A percentile compares a stretch with the other conserved stretches of the same genome.
Conservation (phyloP, 2,113 vertebrate species). For the Furnarius figulus region DNA sequence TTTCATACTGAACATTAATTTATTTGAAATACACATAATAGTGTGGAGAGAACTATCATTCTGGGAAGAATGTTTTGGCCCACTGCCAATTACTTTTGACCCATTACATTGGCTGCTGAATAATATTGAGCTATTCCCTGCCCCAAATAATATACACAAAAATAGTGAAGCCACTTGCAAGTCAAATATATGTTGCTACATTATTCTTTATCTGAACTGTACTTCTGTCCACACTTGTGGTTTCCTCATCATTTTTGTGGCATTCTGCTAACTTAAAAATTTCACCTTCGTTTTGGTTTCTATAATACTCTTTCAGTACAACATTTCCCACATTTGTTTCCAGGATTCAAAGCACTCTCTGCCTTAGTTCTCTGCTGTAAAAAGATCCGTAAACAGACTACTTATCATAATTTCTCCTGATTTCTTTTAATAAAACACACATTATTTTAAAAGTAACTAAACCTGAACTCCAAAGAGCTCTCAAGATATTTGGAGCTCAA, state of each 20-base stretch:
- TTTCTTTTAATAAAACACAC: background rate
- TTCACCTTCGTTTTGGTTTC: background rate
- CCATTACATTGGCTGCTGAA: background rate
- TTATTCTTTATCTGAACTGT: background rate
- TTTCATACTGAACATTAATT: background rate
- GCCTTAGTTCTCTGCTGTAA: background rate
- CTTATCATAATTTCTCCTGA: background rate
- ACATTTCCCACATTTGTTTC: background rate
- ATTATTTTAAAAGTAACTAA: background rate
- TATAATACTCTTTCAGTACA: background rate
- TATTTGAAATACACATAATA: background rate
- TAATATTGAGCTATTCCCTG: background rate
- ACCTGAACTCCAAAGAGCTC: background rate
- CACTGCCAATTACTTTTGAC: background rate
- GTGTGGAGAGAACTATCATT: background rate
- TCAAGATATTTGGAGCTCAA: background rate
- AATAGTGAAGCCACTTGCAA: background rate
- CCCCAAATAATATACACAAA: background rate
- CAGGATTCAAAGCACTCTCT: background rate
- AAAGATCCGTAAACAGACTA: background rate
- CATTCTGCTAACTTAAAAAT: background rate
- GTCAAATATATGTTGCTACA: background rate
- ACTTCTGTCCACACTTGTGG: background rate
- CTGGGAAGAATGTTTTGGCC: conserved; percentile 16
- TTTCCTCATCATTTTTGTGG: background rate